phyloP scores from a whole-genome alignment of 2,888 invertebrate species.

The Dugesia japonica region DNA sequence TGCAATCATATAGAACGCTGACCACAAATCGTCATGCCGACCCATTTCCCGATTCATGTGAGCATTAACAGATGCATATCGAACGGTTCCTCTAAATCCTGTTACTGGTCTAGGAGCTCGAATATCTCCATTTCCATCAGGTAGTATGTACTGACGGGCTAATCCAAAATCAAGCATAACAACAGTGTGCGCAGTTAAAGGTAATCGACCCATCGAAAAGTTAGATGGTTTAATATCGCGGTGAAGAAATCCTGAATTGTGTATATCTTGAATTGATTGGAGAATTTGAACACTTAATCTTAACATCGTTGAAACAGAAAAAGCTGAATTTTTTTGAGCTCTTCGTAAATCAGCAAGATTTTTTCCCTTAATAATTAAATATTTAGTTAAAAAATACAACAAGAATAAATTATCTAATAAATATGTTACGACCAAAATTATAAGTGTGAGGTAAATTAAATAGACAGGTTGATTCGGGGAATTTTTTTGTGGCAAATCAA shows the following conservation, averaged over 20 bases:
- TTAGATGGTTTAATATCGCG: constrained; percentile 99
- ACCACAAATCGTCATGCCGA: constrained; percentile 94
- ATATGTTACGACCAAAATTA: no score
- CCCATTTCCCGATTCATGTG: constrained; percentile 99
- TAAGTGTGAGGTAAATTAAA: no score
- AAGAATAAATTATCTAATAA: no score
- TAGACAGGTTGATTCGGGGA: no score
- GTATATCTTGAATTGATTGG: constrained; percentile 70
- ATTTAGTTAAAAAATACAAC: no score
- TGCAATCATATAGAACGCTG: constrained; percentile 94
- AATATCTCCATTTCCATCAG: constrained; percentile 70
- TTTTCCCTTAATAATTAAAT: constrained; percentile 50
- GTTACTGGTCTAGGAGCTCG: constrained; percentile 80
- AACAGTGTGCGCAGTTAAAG: constrained; percentile 55
- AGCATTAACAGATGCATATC: constrained; percentile 95
- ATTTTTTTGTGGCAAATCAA: no score
- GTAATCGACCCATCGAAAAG: constrained; percentile 87
- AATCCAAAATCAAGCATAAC: constrained; percentile 98
- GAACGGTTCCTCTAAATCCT: constrained; percentile 78
- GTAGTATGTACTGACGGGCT: constrained; percentile 71
- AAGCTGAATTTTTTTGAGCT: constrained; percentile 79
- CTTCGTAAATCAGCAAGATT: constrained; percentile 65
- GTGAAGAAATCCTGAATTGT: constrained; percentile 92
- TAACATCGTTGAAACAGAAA: constrained; percentile 85
- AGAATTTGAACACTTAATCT: constrained; percentile 77